Percentiles rank a stretch among this genome's conserved stretches.
phyloP scores from a whole-genome alignment of 2,113 vertebrate genomes.

The Nothocercus nigrocapillus region DNA sequence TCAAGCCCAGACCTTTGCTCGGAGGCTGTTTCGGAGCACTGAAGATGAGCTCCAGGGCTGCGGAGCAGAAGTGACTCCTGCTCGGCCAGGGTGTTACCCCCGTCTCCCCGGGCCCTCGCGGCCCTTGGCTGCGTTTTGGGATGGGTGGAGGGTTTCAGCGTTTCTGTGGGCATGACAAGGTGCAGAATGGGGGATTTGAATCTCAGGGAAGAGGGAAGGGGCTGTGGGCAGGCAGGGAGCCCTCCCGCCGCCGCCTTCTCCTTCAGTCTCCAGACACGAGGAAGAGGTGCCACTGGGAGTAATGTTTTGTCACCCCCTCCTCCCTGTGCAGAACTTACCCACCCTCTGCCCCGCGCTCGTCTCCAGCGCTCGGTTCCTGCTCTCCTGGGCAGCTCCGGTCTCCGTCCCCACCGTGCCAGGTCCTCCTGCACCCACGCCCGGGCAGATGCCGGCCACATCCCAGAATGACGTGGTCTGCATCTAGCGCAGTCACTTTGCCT shows the following conservation, averaged over 20 bases:
- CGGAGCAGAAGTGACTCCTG: neutral
- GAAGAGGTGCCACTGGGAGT: too few species aligned
- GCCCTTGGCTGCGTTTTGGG: neutral
- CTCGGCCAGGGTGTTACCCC: neutral
- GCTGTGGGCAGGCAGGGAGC: too few species aligned
- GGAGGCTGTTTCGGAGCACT: neutral
- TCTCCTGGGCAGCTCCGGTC: neutral
- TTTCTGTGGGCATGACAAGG: accelerated
- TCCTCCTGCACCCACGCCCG: accelerated
- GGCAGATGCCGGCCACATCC: neutral
- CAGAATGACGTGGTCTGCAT: too few species aligned
- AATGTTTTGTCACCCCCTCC: too few species aligned
- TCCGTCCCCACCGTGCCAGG: accelerated
- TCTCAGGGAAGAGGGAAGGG: neutral
- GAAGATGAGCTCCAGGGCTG: accelerated
- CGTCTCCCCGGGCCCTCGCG: neutral
- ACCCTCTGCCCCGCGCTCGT: accelerated
- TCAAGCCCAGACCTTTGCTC: neutral
- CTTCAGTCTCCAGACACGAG: too few species aligned
- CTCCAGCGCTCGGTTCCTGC: neutral
- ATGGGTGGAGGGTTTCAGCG: accelerated
- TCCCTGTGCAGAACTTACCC: neutral
- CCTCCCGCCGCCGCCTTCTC: too few species aligned
- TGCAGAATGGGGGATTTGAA: neutral
- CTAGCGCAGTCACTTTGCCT: accelerated